Percentiles rank a stretch among this genome's conserved stretches.
These are phyloP conservation scores for Campoletis raptor DNA, from an alignment of 2,888 invertebrate genomes.

Conservation along the genomic window DNA sequence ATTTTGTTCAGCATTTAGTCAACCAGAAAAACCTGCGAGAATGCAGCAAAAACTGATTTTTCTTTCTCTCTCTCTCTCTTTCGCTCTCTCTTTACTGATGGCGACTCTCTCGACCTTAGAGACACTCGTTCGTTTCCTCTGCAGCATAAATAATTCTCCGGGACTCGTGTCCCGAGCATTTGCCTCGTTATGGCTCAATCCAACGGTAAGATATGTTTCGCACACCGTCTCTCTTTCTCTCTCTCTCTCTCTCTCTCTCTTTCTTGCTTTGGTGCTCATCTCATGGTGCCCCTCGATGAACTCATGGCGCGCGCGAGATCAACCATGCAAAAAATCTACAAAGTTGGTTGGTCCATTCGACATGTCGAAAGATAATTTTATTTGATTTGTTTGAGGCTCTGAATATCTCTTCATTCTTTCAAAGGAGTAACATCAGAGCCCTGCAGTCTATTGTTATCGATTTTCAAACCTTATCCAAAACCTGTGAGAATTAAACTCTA, in stretches of 20 bases:
- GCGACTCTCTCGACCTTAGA: not conserved
- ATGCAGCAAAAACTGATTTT: not conserved
- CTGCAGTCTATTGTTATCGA: too few relatives aligned
- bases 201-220: slow-evolving; percentile 52
- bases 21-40: slow-evolving; percentile 19
- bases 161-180: slow-evolving; percentile 45
- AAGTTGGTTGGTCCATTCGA: not conserved
- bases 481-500: not conserved
- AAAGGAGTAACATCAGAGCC: not conserved
- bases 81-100: not conserved
- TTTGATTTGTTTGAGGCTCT: not conserved
- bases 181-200: slow-evolving; percentile 68
- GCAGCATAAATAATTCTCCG: slow-evolving; percentile 61
- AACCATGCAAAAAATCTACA: slow-evolving; percentile 5
- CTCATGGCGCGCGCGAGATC: slow-evolving; percentile 23
- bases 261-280: not conserved
- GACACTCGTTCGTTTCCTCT: slow-evolving; percentile 15
- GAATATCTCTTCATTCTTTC: not conserved
- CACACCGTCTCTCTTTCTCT: slow-evolving; percentile 6
- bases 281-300: slow-evolving; percentile 27
- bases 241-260: slow-evolving; percentile 2
- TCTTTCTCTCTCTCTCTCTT: not conserved
- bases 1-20: too few relatives aligned
- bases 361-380: not conserved
- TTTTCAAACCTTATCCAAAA: not conserved